Base-by-base conservation (phyloP, 1,140 invertebrate genomes). In the Microplitis mediator region DNA sequence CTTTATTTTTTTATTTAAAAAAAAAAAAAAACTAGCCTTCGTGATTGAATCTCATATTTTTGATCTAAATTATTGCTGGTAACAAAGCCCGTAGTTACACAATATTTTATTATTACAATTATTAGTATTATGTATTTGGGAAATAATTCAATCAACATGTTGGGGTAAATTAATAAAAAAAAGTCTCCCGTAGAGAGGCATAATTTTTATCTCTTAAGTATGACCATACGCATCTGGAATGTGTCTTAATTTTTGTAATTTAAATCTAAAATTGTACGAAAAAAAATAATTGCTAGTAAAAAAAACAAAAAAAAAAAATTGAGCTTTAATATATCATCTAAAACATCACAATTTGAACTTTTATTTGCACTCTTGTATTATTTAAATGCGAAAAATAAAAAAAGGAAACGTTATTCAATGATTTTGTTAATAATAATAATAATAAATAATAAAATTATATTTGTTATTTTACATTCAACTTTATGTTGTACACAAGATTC, bases 211-310 rank as follows among this genome's bases (percentile, higher is more conserved):
- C 31, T 34, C 3, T 50, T 65, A 71, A 71, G 60, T 64, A 69
- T 39, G 9, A 54, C 45, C 58, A 70, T 61, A 64, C 70, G 70
- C 70, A 72, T 72, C 70, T 72, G 70, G 70, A 72, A 72, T 72
- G 70, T 72, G 70, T 72, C 62, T 67, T 32, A 72, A 72, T 72
- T 72, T 72, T 72, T 72, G 70, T 72, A 72, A 72, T 72, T 45
- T 45, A 45, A 45, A 45, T 45, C 11, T 9, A 45, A 71, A 63
- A 64, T 56, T 71, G 50, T 65, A 72, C 14, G 23, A 50, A 72
- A 66, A 66, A 35, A 31, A 51, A 6, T 45, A 11, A 45, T 45
- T 45, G 39, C 39, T 45, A 45, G 39, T 32, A 45, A 16, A 31
- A 64, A 60, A 14, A 52, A 72, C 23, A 60, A 45, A 23, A 31